Evolutionary conservation across 1,140 invertebrate species (phyloP).

Genomic region (Steinernema khuongi): DNA sequence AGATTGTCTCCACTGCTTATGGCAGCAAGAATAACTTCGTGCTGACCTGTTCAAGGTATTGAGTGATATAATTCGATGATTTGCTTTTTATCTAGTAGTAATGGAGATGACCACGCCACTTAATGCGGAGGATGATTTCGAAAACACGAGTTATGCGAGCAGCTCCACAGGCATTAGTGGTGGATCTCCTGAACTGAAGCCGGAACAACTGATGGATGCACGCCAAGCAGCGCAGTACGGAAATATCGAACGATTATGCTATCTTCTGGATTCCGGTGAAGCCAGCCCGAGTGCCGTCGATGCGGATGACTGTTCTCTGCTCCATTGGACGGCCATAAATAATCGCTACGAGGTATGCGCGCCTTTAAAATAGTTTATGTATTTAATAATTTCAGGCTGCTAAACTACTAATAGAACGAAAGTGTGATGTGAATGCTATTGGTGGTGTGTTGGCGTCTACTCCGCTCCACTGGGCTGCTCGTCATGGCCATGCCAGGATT

Average conservation of each 20-base stretch:
- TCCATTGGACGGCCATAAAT: conserved; percentile 98
- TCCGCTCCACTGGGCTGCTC: conserved; percentile 88
- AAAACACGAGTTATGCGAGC: background rate
- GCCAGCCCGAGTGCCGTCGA: conserved; percentile 45
- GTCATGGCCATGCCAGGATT: conserved; percentile 86
- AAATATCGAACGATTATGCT: conserved; percentile 31
- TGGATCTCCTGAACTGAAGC: background rate
- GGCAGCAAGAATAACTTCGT: background rate
- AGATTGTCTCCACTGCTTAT: conserved; percentile 1
- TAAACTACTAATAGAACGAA: conserved; percentile 63
- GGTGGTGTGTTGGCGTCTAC: conserved; percentile 91
- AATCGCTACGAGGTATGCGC: conserved; percentile 66
- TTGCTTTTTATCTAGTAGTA: too few relatives aligned
- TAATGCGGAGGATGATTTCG: background rate
- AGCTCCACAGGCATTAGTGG: background rate
- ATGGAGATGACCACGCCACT: background rate
- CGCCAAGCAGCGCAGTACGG: conserved; percentile 49
- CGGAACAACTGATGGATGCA: conserved; percentile 61
- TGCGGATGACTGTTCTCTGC: conserved; percentile 67
- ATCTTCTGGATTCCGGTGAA: conserved; percentile 23
- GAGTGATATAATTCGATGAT: background rate
- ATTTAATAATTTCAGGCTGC: conserved; percentile 45
- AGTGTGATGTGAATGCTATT: conserved; percentile 85
- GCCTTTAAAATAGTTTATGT: conserved; percentile 60
- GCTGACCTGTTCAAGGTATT: background rate